Conservation (phyloP, 1,140 invertebrate species). For the Colletes latitarsis region DNA sequence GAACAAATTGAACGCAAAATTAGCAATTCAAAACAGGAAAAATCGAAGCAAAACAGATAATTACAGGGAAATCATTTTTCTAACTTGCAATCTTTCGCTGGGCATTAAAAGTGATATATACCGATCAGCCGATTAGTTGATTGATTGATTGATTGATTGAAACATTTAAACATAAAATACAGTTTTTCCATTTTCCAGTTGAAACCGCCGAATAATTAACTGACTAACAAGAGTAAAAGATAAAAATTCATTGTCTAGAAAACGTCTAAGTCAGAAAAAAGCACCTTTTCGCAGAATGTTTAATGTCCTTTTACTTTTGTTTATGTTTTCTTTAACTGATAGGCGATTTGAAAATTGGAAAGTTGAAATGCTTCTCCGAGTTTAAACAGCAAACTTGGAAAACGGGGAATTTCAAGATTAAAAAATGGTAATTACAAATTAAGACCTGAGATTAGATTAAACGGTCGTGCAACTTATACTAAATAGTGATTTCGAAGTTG, state of each 20-base stretch:
- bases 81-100: conserved; percentile 79
- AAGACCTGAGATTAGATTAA: not conserved
- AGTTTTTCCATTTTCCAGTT: conserved; percentile 41
- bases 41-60: conserved; percentile 65
- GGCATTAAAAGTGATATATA: conserved; percentile 74
- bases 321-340: conserved; percentile 10
- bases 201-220: conserved; percentile 41
- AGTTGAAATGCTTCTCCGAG: conserved; percentile 35
- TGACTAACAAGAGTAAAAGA: conserved; percentile 10
- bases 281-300: conserved; percentile 32
- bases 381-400: not conserved
- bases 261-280: conserved; percentile 23
- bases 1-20: conserved; percentile 19
- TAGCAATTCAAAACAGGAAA: conserved; percentile 63
- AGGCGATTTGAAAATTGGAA: conserved; percentile 51
- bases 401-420: not conserved
- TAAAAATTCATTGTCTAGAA: conserved; percentile 23
- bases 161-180: conserved; percentile 37
- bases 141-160: conserved; percentile 47
- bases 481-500: too few relatives aligned
- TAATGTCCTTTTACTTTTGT: not conserved
- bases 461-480: too few relatives aligned
- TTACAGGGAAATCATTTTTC: conserved; percentile 62
- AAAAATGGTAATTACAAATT: too few relatives aligned
- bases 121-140: conserved; percentile 50